phyloP scores from a whole-genome alignment of 2,888 invertebrate genomes.

The Tenthredo scrophulariae region DNA sequence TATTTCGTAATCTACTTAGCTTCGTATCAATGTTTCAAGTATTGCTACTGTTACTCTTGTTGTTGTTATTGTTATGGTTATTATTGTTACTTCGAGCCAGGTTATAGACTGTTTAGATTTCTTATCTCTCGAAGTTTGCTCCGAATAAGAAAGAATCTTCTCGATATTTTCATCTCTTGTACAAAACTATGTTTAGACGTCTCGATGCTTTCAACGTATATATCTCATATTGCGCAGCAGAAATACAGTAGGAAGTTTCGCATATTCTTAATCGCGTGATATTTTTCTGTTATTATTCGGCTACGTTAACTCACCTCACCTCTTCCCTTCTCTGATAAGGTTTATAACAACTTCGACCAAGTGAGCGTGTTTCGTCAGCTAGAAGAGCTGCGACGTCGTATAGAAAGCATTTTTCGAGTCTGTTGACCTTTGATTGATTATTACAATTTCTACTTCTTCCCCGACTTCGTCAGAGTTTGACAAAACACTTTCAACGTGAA shows the following conservation, averaged over 20 bases:
- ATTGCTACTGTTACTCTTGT: not conserved
- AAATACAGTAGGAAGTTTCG: constrained; percentile 10
- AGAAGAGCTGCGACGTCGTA: not conserved
- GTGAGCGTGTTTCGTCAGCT: not conserved
- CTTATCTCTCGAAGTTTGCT: not conserved
- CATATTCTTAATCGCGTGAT: not conserved
- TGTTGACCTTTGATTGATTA: constrained; percentile 29
- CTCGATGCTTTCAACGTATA: not conserved
- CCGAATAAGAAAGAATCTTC: not conserved
- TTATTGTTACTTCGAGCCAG: not conserved
- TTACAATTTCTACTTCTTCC: not conserved
- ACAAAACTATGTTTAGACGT: not conserved
- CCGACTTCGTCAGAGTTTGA: not conserved
- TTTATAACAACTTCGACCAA: not conserved
- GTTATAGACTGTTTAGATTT: constrained; percentile 5
- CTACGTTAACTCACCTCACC: not conserved
- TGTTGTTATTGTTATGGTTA: not conserved
- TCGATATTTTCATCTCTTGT: not conserved
- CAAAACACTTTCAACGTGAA: not conserved
- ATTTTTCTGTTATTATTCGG: not conserved
- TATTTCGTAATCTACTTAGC: not conserved
- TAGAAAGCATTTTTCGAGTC: constrained; percentile 16
- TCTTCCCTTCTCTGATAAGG: not conserved
- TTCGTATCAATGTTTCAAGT: not conserved
- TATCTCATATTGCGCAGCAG: constrained; percentile 22